These are phyloP conservation scores for Neelides sp. DNA, from an alignment of 1,140 invertebrate genomes.

Conservation along the genomic window DNA sequence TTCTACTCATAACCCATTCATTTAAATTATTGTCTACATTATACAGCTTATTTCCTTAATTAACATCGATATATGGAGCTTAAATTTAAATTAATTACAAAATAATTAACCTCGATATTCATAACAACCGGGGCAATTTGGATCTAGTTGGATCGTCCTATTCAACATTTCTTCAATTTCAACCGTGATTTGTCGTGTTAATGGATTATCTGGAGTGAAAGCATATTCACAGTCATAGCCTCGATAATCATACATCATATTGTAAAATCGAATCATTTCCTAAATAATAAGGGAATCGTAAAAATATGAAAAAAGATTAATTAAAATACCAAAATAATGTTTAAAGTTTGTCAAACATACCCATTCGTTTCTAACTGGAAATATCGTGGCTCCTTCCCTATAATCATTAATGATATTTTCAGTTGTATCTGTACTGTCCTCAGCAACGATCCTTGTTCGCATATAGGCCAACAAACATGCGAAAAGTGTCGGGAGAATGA, in stretches of 20 bases:
- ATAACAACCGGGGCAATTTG: neutral
- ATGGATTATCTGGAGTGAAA: neutral
- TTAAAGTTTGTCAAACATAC: too few relatives aligned
- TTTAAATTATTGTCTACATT: neutral
- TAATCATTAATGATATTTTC: too few relatives aligned
- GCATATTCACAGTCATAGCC: too few relatives aligned
- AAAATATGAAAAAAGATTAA: too few relatives aligned
- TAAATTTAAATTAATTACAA: neutral
- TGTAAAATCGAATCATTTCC: too few relatives aligned
- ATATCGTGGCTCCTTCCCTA: too few relatives aligned
- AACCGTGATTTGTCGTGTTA: constrained; percentile 9
- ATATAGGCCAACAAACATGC: constrained; percentile 34
- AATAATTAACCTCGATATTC: neutral
- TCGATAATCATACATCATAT: too few relatives aligned
- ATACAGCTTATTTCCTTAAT: neutral
- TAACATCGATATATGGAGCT: neutral
- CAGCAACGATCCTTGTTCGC: too few relatives aligned
- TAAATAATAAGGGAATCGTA: too few relatives aligned
- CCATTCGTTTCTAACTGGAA: too few relatives aligned
- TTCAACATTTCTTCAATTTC: neutral
- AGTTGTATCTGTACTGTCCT: too few relatives aligned
- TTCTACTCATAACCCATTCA: neutral
- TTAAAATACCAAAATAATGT: too few relatives aligned
- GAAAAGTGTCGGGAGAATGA: constrained; percentile 35
- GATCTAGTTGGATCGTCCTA: neutral